These are phyloP conservation scores for Nerophis lumbriciformis DNA, from an alignment of 2,113 vertebrate species.

Conservation along the genomic window DNA sequence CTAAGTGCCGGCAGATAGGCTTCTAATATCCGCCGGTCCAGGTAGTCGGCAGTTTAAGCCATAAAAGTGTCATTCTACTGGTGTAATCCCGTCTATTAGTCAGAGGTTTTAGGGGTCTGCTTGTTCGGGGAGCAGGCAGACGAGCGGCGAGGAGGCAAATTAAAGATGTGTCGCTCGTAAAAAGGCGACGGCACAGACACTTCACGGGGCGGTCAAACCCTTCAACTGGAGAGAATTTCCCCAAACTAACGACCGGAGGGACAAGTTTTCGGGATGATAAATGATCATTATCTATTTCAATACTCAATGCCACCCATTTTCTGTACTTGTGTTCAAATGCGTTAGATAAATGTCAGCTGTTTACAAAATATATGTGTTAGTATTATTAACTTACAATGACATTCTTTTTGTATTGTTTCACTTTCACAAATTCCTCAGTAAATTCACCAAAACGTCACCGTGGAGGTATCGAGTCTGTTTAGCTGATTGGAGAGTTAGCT, in stretches of 20 bases:
- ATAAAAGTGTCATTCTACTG: conserved; percentile 70
- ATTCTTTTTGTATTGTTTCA: no score
- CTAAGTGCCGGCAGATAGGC: conserved; percentile 69
- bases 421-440: no score
- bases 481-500: no score
- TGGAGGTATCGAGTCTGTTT: no score
- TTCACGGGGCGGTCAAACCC: background rate
- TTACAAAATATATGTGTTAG: no score
- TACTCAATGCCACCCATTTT: no score
- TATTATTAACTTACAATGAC: no score
- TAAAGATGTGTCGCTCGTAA: background rate
- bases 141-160: conserved; percentile 1
- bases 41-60: conserved; percentile 62
- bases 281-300: no score
- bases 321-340: no score
- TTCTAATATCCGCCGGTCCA: conserved; percentile 70
- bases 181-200: background rate
- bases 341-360: no score
- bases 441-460: no score
- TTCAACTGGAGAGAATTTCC: background rate
- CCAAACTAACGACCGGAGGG: background rate
- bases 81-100: conserved; percentile 75
- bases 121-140: conserved; percentile 48
- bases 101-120: conserved; percentile 59
- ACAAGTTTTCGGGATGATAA: no score